These are phyloP conservation scores for Seriola aureovittata DNA, from an alignment of 2,113 vertebrate genomes.

Conservation along the genomic window DNA sequence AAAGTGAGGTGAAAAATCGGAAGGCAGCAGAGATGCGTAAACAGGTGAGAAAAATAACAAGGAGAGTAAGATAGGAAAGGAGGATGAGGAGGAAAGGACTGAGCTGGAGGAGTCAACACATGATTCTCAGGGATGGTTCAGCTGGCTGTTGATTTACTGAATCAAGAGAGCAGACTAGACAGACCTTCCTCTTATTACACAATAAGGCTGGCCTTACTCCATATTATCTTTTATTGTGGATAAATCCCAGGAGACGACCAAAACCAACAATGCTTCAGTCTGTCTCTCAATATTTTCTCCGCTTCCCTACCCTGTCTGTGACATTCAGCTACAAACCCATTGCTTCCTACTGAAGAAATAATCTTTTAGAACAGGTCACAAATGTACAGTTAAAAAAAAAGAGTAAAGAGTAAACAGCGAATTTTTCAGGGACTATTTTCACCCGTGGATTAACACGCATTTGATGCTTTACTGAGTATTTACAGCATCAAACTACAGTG, in stretches of 20 bases:
- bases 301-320: neutral
- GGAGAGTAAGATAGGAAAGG: neutral
- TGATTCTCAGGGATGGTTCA: neutral
- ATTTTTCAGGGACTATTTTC: neutral
- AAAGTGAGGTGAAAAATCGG: neutral
- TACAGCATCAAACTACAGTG: neutral
- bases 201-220: conserved; percentile 4
- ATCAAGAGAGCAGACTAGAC: neutral
- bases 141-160: conserved; percentile 13
- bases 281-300: neutral
- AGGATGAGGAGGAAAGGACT: neutral
- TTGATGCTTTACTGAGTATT: neutral
- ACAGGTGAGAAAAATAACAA: neutral
- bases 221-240: conserved; percentile 6
- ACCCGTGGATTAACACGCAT: neutral
- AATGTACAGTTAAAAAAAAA: neutral
- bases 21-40: neutral
- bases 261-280: neutral
- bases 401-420: neutral
- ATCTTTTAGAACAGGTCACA: neutral
- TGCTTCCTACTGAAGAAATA: neutral
- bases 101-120: neutral
- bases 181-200: conserved; percentile 15
- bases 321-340: neutral
- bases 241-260: neutral